Conservation (phyloP, 2,797 vertebrate species). For the Karalla daura region DNA sequence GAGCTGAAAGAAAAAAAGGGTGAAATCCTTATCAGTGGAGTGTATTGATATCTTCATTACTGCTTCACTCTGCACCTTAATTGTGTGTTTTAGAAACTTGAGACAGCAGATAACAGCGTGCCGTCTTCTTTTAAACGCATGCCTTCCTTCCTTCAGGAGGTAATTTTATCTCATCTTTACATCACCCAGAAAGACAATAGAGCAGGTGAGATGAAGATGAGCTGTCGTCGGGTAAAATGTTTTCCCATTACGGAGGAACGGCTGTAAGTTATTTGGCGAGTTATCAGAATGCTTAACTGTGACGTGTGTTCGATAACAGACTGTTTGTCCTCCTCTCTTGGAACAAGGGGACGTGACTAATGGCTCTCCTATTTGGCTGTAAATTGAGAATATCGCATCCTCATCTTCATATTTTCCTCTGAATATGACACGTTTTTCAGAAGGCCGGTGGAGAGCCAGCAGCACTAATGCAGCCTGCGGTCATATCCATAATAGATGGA, state of each 20-base stretch:
- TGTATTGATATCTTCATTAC: no score
- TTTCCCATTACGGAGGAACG: slow-evolving; percentile 42
- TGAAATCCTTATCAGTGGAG: no score
- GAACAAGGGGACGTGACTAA: slow-evolving; percentile 35
- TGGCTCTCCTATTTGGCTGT: slow-evolving; percentile 21
- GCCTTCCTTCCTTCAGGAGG: slow-evolving; percentile 12
- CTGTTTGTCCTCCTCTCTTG: slow-evolving; percentile 37
- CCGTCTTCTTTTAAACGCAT: slow-evolving; percentile 17
- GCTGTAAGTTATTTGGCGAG: slow-evolving; percentile 46
- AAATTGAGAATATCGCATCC: slow-evolving; percentile 28
- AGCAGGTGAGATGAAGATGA: slow-evolving; percentile 54
- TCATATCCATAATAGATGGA: slow-evolving; percentile 4
- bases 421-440: slow-evolving; percentile 31
- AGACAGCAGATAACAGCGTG: slow-evolving; percentile 35
- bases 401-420: slow-evolving; percentile 28
- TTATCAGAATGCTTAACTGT: slow-evolving; percentile 42
- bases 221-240: slow-evolving; percentile 54
- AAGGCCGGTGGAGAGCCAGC: slow-evolving; percentile 12
- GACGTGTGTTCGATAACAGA: slow-evolving; percentile 41
- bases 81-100: slow-evolving; percentile 29
- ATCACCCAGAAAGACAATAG: slow-evolving; percentile 41
- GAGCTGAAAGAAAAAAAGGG: background rate
- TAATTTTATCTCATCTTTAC: slow-evolving; percentile 50
- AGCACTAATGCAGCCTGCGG: slow-evolving; percentile 10
- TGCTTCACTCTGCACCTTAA: slow-evolving; percentile 13